phyloP scores from a whole-genome alignment of 2,888 invertebrate species.

The Ornithoptera alexandrae region DNA sequence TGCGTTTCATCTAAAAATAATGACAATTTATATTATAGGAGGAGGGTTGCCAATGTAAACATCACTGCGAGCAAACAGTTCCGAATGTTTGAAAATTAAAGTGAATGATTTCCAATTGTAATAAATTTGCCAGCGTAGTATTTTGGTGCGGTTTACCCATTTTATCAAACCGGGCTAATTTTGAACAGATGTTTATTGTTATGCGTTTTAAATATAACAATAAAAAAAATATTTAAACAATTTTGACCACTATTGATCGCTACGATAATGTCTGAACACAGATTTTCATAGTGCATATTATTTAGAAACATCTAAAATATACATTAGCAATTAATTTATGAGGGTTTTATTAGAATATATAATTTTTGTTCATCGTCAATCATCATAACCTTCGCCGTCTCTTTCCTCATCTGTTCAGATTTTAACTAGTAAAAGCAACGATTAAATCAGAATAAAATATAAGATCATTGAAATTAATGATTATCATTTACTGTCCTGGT shows the following conservation, averaged over 20 bases:
- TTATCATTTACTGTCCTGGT: no score
- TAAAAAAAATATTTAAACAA: background rate
- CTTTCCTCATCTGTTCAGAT: no score
- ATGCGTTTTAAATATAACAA: slow-evolving; percentile 39
- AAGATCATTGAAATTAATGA: no score
- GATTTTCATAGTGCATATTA: background rate
- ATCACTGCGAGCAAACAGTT: slow-evolving; percentile 28
- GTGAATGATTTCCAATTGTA: slow-evolving; percentile 63
- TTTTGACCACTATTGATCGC: background rate
- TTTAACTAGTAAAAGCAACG: no score
- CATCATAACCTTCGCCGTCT: no score
- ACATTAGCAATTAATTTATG: no score
- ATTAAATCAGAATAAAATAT: no score
- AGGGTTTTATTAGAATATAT: no score
- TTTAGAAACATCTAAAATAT: background rate
- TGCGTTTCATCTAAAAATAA: slow-evolving; percentile 14
- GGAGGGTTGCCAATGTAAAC: slow-evolving; percentile 29
- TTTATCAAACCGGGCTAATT: slow-evolving; percentile 50
- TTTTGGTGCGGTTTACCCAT: slow-evolving; percentile 48
- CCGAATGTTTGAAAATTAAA: slow-evolving; percentile 49
- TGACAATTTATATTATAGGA: slow-evolving; percentile 23
- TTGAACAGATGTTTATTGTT: slow-evolving; percentile 60
- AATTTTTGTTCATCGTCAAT: no score
- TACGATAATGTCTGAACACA: background rate
- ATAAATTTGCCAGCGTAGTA: slow-evolving; percentile 56